A percentile compares a stretch with the other conserved stretches of the same genome.
Conservation (phyloP, 1,140 invertebrate genomes). For the Drosophila yakuba region DNA sequence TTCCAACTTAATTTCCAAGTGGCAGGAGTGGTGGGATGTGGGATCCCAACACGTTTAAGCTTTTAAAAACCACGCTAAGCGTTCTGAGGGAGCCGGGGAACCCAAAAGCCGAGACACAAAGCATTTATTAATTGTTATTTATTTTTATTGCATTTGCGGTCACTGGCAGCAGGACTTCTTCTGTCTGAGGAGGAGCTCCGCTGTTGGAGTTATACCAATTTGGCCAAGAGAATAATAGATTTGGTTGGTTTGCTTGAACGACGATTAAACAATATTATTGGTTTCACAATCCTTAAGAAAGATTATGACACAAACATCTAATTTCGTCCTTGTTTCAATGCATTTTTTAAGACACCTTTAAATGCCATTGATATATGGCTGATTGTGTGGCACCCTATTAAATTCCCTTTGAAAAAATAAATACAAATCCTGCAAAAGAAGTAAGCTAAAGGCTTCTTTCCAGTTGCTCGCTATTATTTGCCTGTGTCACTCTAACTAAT, state of each 20-base stretch:
- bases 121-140: slow-evolving; percentile 78
- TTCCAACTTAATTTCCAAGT: slow-evolving; percentile 73
- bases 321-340: too few species aligned
- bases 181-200: background rate
- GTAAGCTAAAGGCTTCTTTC: background rate
- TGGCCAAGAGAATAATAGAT: background rate
- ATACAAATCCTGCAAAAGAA: background rate
- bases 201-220: background rate
- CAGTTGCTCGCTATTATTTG: slow-evolving; percentile 41
- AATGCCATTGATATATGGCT: background rate
- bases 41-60: slow-evolving; percentile 72
- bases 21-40: slow-evolving; percentile 6
- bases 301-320: too few species aligned
- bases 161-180: slow-evolving; percentile 6
- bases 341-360: background rate
- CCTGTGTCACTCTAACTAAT: slow-evolving; percentile 48
- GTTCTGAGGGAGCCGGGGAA: slow-evolving; percentile 3
- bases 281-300: too few species aligned
- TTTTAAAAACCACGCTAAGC: slow-evolving; percentile 67
- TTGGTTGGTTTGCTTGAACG: background rate
- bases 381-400: too few species aligned
- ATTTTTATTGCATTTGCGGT: slow-evolving; percentile 44
- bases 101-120: slow-evolving; percentile 54
- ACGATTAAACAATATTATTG: too few species aligned
- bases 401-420: background rate